Percentiles rank a stretch among this genome's conserved stretches.
Evolutionary conservation across 2,797 vertebrate genomes (phyloP).

Genomic region (Takifugu ocellatus): DNA sequence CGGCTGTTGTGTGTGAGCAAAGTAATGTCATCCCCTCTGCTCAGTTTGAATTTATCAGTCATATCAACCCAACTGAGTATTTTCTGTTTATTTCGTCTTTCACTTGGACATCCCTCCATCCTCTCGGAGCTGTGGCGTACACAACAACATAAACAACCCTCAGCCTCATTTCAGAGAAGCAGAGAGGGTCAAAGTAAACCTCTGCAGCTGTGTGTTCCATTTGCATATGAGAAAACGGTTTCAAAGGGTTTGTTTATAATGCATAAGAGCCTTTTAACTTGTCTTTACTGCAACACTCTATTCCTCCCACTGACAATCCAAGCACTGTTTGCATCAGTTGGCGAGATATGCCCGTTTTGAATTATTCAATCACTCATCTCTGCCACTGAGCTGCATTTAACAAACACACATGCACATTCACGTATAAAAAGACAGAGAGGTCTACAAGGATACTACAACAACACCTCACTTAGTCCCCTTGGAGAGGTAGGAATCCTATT

Average conservation of each 20-base stretch:
- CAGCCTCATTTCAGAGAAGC: slow-evolving; percentile 51
- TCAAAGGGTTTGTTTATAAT: slow-evolving; percentile 80
- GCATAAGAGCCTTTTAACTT: slow-evolving; percentile 77
- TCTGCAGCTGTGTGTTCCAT: slow-evolving; percentile 60
- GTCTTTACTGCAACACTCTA: slow-evolving; percentile 74
- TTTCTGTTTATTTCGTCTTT: slow-evolving; percentile 41
- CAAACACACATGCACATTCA: slow-evolving; percentile 65
- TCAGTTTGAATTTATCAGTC: slow-evolving; percentile 50
- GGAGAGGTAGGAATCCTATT: slow-evolving; percentile 64
- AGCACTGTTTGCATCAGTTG: slow-evolving; percentile 76
- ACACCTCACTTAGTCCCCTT: slow-evolving; percentile 60
- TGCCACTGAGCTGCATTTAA: slow-evolving; percentile 67
- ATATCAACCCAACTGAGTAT: slow-evolving; percentile 40
- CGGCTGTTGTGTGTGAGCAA: slow-evolving; percentile 21
- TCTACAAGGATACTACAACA: slow-evolving; percentile 63
- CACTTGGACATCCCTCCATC: slow-evolving; percentile 35
- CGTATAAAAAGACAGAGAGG: slow-evolving; percentile 49
- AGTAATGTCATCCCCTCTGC: slow-evolving; percentile 26
- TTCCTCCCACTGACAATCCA: slow-evolving; percentile 75
- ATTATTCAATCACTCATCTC: slow-evolving; percentile 82
- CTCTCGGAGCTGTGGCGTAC: slow-evolving; percentile 17
- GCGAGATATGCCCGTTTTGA: slow-evolving; percentile 76
- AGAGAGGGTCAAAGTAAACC: slow-evolving; percentile 57
- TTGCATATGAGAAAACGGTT: slow-evolving; percentile 72
- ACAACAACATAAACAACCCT: slow-evolving; percentile 65